Percentiles rank a stretch among this genome's conserved stretches.
Conservation (phyloP, 2,797 vertebrate species). For the Hydrophis major region DNA sequence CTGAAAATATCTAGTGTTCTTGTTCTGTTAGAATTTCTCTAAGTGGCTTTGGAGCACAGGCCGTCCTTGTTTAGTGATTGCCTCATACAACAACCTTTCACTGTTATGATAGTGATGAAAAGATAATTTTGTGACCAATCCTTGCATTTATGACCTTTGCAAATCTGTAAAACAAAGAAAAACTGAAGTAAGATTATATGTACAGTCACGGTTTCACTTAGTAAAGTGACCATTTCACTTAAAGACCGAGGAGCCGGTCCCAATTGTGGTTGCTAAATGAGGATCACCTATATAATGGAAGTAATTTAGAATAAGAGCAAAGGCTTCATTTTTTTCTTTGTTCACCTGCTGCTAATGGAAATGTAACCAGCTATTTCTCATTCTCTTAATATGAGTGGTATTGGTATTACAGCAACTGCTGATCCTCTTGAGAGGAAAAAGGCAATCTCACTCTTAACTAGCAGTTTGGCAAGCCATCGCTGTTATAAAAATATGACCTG, state of each 20-base stretch:
- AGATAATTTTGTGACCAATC: not conserved
- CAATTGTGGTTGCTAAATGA: not conserved
- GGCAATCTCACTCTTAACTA: not conserved
- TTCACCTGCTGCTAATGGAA: not conserved
- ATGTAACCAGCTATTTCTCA: not conserved
- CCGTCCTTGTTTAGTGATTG: not conserved
- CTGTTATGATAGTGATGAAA: not conserved
- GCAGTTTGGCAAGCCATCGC: not conserved
- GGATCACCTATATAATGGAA: not conserved
- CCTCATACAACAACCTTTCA: not conserved
- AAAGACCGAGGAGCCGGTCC: not conserved
- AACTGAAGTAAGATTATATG: not conserved
- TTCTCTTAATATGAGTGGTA: not conserved
- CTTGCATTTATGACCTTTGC: not conserved
- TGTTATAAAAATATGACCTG: not conserved
- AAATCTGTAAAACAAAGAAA: not conserved
- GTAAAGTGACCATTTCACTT: not conserved
- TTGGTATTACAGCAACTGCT: not conserved
- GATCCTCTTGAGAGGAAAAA: not conserved
- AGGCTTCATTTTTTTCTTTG: not conserved
- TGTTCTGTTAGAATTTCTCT: not conserved
- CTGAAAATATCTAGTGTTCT: slow-evolving; percentile 43
- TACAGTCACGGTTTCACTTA: not conserved
- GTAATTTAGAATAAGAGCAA: not conserved
- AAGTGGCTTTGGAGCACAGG: not conserved